A percentile compares a stretch with the other conserved stretches of the same genome.
These are phyloP conservation scores for Hylia prasina DNA, from an alignment of 2,113 vertebrate genomes.

Conservation along the genomic window DNA sequence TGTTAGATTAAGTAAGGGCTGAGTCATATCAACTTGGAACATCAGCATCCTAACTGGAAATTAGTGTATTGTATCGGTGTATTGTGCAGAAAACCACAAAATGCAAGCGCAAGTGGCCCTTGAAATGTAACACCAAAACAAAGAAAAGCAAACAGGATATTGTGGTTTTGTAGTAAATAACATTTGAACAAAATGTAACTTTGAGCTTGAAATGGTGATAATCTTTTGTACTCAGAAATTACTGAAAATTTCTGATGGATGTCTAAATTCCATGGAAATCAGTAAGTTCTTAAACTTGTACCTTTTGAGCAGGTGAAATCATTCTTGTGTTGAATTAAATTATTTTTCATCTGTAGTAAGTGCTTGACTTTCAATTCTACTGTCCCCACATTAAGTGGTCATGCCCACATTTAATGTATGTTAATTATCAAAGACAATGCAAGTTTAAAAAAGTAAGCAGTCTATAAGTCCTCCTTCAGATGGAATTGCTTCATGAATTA, in stretches of 20 bases:
- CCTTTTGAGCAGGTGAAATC: neutral
- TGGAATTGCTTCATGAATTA: conserved; percentile 43
- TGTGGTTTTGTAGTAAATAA: neutral
- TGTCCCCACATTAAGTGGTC: neutral
- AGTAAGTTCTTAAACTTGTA: neutral
- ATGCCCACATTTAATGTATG: neutral
- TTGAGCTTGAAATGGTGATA: neutral
- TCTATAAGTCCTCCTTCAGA: conserved; percentile 46
- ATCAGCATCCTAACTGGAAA: neutral
- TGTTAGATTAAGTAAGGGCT: neutral
- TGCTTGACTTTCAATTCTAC: neutral
- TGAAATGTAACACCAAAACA: neutral
- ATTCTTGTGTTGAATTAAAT: neutral
- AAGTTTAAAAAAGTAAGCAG: conserved; percentile 34
- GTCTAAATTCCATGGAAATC: neutral
- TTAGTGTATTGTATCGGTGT: neutral
- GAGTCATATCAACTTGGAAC: neutral
- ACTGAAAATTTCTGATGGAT: neutral
- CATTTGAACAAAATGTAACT: neutral
- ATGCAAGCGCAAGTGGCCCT: neutral
- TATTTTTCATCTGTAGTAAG: neutral
- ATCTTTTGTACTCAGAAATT: neutral
- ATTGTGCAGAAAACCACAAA: neutral
- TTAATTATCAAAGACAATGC: conserved; percentile 55
- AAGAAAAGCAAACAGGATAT: neutral